These are phyloP conservation scores for Acanthisitta chloris DNA, from an alignment of 2,113 vertebrate genomes.

Conservation along the genomic window DNA sequence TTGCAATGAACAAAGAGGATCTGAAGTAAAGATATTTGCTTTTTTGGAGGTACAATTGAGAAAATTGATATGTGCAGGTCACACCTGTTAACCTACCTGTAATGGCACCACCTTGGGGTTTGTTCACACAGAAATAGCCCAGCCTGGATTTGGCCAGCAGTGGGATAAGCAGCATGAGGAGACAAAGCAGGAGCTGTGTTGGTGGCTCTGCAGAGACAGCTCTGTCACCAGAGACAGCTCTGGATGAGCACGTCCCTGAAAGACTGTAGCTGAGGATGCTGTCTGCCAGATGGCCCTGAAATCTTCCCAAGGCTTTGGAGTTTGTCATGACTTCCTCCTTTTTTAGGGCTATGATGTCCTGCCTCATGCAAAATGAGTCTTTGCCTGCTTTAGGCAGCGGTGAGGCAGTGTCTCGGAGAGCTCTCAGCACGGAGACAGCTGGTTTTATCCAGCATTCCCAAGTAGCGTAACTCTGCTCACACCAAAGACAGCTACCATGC, in stretches of 20 bases:
- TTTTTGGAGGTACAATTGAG: neutral
- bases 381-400: neutral
- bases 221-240: neutral
- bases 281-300: slow-evolving; percentile 5
- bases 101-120: neutral
- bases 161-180: neutral
- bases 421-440: neutral
- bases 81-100: neutral
- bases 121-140: neutral
- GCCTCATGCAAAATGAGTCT: neutral
- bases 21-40: neutral
- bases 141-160: neutral
- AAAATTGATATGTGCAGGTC: neutral
- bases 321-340: neutral
- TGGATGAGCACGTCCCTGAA: neutral
- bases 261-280: slow-evolving; percentile 4
- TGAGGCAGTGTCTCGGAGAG: neutral
- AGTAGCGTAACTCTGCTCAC: neutral
- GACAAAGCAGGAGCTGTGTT: neutral
- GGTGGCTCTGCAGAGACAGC: neutral
- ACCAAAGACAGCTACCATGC: neutral
- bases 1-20: neutral
- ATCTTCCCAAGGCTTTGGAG: neutral
- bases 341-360: neutral
- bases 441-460: neutral